These are phyloP conservation scores for Channa argus DNA, from an alignment of 2,113 vertebrate species.

Conservation along the genomic window DNA sequence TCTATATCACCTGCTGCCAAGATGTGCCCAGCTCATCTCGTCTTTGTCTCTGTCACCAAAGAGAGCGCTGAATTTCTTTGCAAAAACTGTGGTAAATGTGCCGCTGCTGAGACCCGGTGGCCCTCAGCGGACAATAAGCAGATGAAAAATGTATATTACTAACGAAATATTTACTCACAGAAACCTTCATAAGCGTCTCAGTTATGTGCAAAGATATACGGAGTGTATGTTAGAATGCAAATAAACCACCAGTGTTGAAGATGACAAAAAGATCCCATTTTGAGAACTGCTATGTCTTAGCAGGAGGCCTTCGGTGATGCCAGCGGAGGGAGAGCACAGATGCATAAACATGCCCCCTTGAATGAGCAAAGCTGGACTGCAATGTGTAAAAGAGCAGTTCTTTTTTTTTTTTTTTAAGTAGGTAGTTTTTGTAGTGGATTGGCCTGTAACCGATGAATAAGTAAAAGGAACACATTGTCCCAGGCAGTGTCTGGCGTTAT, in stretches of 20 bases:
- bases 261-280: neutral
- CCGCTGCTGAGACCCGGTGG: conserved; percentile 53
- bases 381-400: neutral
- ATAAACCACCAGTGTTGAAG: conserved; percentile 7
- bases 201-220: conserved; percentile 7
- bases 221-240: conserved; percentile 10
- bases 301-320: neutral
- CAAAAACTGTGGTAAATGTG: conserved; percentile 48
- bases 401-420: too few relatives aligned
- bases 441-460: conserved; percentile 65
- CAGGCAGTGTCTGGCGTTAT: conserved; percentile 57
- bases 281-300: neutral
- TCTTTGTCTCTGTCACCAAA: conserved; percentile 70
- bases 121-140: conserved; percentile 49
- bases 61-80: conserved; percentile 51
- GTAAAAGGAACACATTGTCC: conserved; percentile 76
- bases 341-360: neutral
- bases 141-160: conserved; percentile 16
- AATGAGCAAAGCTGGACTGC: neutral
- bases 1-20: conserved; percentile 73
- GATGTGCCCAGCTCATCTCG: conserved; percentile 59
- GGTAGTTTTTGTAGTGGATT: neutral
- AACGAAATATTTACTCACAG: conserved; percentile 42
- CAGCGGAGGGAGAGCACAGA: neutral
- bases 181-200: conserved; percentile 27